Evolutionary conservation across 1,140 invertebrate genomes (phyloP), one percentile per base, ranked within the genome.

Genomic region (Drosophila setifemur): DNA sequence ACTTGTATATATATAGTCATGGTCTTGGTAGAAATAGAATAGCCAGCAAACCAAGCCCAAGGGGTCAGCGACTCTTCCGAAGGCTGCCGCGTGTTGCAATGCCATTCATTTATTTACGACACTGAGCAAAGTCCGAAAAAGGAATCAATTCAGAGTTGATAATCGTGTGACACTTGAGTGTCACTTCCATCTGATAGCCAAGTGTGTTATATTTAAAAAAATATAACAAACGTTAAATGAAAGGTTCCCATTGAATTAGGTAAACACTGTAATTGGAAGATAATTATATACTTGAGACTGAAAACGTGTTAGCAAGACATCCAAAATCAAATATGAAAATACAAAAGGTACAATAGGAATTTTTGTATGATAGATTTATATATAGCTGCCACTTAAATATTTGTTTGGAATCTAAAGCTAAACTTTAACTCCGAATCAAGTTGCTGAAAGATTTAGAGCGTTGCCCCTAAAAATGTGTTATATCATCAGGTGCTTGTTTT

Each of bases 391-490:
- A n/a, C n/a, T n/a, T n/a, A n/a, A n/a, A n/a, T n/a, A n/a, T n/a
- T n/a, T n/a, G n/a, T n/a, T n/a, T n/a, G n/a, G n/a, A n/a, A n/a
- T n/a, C n/a, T n/a, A n/a, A n/a, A n/a, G n/a, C n/a, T n/a, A n/a
- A n/a, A n/a, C 4, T 12, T n/a, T 26, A 11, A 11, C 18, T 35
- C 7, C 11, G 0, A 19, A 21, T 8, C 14, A 25, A 23, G 4
- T 16, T 19, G 5, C 16, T n/a, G n/a, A 8, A 42, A 42, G 25
- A 40, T 53, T 25, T 8, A 53, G 50, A 53, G 11, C 37, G 18
- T 53, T 49, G 44, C 44, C 45, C 12, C 26, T 21, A 28, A 37
- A 47, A n/a, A n/a, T 9, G 29, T 61, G 29, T 61, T 45, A 47
- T 61, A 14, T 64, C 31, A 64, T 39, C n/a, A 44, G 29, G 18